A percentile compares a stretch with the other conserved stretches of the same genome.
These are phyloP conservation scores for Cyanoliseus patagonus DNA, from an alignment of 2,113 vertebrate genomes.

Conservation along the genomic window DNA sequence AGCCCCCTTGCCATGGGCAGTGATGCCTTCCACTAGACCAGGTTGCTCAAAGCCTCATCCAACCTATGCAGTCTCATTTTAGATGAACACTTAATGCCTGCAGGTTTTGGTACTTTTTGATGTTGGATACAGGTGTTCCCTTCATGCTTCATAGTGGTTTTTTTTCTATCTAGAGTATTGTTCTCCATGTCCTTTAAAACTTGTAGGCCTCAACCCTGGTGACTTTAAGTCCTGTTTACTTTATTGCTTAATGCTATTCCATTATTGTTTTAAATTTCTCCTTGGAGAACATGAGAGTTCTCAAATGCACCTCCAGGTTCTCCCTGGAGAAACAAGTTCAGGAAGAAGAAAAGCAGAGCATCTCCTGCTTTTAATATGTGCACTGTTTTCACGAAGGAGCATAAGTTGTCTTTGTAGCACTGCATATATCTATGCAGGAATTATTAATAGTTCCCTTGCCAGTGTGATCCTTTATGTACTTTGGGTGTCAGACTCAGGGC, in stretches of 20 bases:
- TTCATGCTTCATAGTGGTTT: background rate
- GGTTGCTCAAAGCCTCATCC: background rate
- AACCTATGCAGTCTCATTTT: background rate
- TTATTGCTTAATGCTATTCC: background rate
- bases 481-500: background rate
- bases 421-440: background rate
- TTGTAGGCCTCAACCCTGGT: background rate
- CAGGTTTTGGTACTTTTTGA: background rate
- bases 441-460: background rate
- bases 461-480: background rate
- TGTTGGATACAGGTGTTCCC: background rate
- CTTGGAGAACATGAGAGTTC: background rate
- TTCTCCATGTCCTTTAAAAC: background rate
- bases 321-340: background rate
- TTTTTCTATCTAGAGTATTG: background rate
- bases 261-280: background rate
- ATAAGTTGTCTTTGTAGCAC: background rate
- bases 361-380: background rate
- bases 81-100: background rate
- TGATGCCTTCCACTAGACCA: background rate
- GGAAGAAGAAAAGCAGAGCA: background rate
- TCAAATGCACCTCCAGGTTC: background rate
- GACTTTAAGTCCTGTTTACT: background rate
- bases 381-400: background rate
- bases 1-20: background rate